Conservation (phyloP, 53 echinoderm and acorn worm species). For the Holothuria leucospilota region DNA sequence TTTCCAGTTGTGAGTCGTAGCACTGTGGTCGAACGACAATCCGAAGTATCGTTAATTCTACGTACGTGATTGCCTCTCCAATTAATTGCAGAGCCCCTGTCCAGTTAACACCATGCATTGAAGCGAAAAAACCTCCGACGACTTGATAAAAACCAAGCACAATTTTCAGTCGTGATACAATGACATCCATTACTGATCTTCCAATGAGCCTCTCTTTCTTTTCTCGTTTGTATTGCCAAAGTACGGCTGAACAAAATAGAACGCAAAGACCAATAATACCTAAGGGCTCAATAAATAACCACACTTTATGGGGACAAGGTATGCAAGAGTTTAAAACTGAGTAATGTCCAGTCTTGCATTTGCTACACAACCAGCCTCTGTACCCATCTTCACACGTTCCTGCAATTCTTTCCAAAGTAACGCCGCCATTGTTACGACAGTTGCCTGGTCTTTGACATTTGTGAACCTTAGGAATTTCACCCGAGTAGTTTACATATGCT, state of each 20-base stretch:
- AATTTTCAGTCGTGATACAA: conserved; percentile 6
- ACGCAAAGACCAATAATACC: not conserved
- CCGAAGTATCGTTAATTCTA: conserved; percentile 5
- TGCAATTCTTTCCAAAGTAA: no score
- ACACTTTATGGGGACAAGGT: not conserved
- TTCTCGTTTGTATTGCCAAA: not conserved
- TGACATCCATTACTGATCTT: not conserved
- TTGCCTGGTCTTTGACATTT: no score
- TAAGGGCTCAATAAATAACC: not conserved
- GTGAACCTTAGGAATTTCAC: no score
- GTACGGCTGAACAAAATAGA: not conserved
- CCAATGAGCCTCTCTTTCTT: not conserved
- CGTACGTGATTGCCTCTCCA: not conserved
- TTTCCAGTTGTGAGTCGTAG: not conserved
- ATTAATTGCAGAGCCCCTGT: not conserved
- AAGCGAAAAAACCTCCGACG: not conserved
- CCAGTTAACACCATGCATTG: conserved; percentile 23
- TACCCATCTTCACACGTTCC: no score
- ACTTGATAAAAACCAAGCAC: conserved; percentile 19
- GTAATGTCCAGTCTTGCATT: no score
- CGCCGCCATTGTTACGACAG: no score
- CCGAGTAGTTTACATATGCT: no score
- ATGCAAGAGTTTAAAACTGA: no score
- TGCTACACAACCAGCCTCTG: no score
- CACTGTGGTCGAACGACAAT: not conserved